Evolutionary conservation across 1,140 invertebrate species (phyloP), one percentile per base, ranked within the genome.

Genomic region (Manduca sexta): DNA sequence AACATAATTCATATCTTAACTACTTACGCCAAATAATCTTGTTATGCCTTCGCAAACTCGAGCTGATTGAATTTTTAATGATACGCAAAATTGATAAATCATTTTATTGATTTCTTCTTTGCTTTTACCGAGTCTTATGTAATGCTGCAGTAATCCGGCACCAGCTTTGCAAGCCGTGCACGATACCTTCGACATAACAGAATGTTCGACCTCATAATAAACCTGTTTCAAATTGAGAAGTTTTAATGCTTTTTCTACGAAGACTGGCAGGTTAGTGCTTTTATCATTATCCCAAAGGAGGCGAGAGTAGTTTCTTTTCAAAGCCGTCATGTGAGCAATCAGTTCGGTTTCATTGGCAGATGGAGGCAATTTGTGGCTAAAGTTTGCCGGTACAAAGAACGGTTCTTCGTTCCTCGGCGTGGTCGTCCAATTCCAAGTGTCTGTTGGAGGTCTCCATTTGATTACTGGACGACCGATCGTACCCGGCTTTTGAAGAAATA

Each of bases 121-220:
- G 12, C 90, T 93, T 83, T 95, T 95, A 13, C 94, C 94, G 0
- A 88, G 88, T 64, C 91, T 89, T 31, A 96, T 95, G 64, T 95
- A 96, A 72, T 96, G 93, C 68, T 95, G 93, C 15, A 97, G 81
- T 16, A 97, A 80, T 0, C 94, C 92, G 37, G 94, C 93, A 1
- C 94, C 93, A n/a, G 93, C 94, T 86, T 94, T 94, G 68, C 95
- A 97, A 7, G 95, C 95, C 0, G 94, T 95, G 63, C 95, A 97
- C 0, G 94, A 95, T 1, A 96, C 94, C 75, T 94, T 95, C 0
- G 94, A 95, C 93, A 96, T 94, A 1, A 96, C 92, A 10, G 93
- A 95, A 52, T 94, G 95, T 83, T 96, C 94, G 14, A 96, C 91
- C 86, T 96, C 94, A 59, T 91, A 91, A 53, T 84, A 84, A 2